Evolutionary conservation across 2,888 invertebrate genomes (phyloP), one percentile per base, ranked within the genome.

Genomic region (Sicus ferrugineus): DNA sequence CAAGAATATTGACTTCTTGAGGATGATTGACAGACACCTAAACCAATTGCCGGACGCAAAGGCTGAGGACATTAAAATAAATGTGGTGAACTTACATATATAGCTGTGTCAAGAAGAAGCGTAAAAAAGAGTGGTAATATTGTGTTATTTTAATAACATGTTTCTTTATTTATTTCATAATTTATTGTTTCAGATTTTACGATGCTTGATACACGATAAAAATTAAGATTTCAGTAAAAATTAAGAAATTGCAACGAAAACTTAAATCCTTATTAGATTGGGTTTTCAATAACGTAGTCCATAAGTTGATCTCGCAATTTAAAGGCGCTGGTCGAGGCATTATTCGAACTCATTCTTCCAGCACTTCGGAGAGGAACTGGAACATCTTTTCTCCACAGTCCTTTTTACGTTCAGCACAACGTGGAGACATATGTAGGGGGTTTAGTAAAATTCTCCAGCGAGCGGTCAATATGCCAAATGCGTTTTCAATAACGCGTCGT

Each of bases 341-440:
- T 34, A 11, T 34, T 34, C 11, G 38, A 34, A 9, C 38, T 11
- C 5, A 34, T 34, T 34, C 38, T 5, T 34, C 38, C 11, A 5
- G 38, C 5, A 9, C 7, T 34, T 34, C 11, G 38, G 11, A 34
- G 38, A 34, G 38, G 11, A 34, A 34, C 38, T 9, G 38, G 11
- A 34, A 34, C 38, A 9, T 34, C 38, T 5, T 34, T 34, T 34
- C 38, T 34, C 38, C 38, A 34, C 5, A 34, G 38, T 11, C 38
- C 38, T 9, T 34, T 34, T 34, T 54, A 67, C 69, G 68, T 64
- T 74, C 70, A 1, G 65, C 72, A 59, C 70, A 68, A 52, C 67
- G 46, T 34, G 72, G 73, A n/a, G 21, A 5, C 67, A 71, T 70
- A 14, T 73, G 61, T 9, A 74, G 38, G 5, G 69, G 62, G 1